Base-by-base conservation (phyloP, 2,888 invertebrate species). In the Diaprepes abbreviatus region DNA sequence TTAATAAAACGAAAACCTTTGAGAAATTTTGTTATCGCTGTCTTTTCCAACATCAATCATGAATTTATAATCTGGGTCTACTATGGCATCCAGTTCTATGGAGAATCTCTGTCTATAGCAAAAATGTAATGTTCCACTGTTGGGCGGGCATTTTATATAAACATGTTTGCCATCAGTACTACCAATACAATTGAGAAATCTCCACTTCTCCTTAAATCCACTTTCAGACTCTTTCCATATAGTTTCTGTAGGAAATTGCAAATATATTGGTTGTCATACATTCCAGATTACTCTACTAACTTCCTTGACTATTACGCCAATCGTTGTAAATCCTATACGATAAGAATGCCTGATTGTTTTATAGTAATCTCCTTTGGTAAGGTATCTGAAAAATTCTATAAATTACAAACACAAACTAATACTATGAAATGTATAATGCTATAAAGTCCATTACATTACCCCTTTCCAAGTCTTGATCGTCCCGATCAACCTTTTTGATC, bases 291-390 rank as follows among this genome's bases (percentile, higher is more conserved):
- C 65, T 36, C 19, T 31, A 40, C 55, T 9, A 10, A 57, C 65
- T 55, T 65, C 65, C 3, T 43, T 65, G 31, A 65, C 28, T 57
- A 65, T 65, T 57, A 43, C 21, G 16, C 65, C 31, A 43, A 65
- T 40, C 2, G 64, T 64, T 40, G 45, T 65, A 64, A 64, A 65
- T 52, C 62, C 62, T 36, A 62, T 52, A 17, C 48, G 35, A 19
- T 52, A 62, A 33, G 33, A 33, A 62, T 12, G 35, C 14, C 45
- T 50, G 6, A 62, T 48, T 33, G 33, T 45, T 62, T 50, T 48
- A 45, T 33, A 62, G 33, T n/a, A 62, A 31, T 62, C 35, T 17
- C 58, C 58, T 50, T 50, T 62, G 3, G 52, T 28, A 24, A 52
- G 28, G n/a, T n/a, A 52, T 24, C 52, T 52, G 28, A 52, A 52